Base-by-base conservation (phyloP, 1,140 invertebrate genomes). In the Atta colombica region DNA sequence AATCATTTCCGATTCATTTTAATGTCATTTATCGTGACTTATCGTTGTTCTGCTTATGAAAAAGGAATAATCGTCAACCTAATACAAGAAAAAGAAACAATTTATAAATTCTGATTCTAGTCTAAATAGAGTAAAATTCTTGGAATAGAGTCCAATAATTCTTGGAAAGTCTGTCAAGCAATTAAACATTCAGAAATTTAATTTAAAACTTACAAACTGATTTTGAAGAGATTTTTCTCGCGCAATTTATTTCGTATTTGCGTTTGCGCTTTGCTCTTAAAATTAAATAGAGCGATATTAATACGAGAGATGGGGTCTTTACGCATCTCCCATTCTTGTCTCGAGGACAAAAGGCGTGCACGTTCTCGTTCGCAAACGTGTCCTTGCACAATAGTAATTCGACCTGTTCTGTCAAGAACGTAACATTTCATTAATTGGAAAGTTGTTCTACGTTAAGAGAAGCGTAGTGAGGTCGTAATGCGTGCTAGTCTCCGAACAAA, bases 381-480 rank as follows among this genome's bases (percentile, higher is more conserved):
- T 14, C 12, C 60, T 88, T 91, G 77, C 72, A 89, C 63, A 90
- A 91, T 74, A 63, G 80, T 77, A 91, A 91, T 86, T 82, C 66
- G 72, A 90, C 81, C 86, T 84, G 77, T 77, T 75, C 58, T n/a
- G 81, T 77, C 86, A 80, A 80, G 89, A 90, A 66, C 65, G 86
- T 86, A 91, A 90, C 87, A 60, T 88, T 85, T 86, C 89, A 90
- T 90, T 91, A 91, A 91, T 91, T 90, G 85, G 89, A 91, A 91
- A 90, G 89, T 91, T 77, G 77, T 35, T 25, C 81, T 74, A 74
- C 82, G 66, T 53, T 75, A 78, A 86, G 53, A 53, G 81, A 75
- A 49, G 58, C 65, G 51, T 81, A 71, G 21, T 45, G 31, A 39
- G 14, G 21, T 60, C 55, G 28, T 49, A 88, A 88, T 71, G 16